phyloP scores from a whole-genome alignment of 2,797 vertebrate species.

The Crypturellus tataupa region DNA sequence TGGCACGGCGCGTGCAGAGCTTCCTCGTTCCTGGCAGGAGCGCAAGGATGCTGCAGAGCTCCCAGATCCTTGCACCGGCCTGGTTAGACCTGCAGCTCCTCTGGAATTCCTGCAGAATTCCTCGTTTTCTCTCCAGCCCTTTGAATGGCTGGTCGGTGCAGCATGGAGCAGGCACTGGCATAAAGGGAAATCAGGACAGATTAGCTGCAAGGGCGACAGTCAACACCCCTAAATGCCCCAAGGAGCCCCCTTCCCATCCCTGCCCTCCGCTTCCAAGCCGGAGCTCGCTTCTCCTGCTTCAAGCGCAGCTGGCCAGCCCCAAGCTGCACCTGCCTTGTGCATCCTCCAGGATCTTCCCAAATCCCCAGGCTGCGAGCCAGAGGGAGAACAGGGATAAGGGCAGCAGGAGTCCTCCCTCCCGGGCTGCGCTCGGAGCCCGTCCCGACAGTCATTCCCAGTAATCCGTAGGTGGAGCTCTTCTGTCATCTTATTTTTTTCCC shows the following conservation, averaged over 20 bases:
- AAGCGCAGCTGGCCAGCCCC: no score
- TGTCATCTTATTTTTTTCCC: constrained; percentile 56
- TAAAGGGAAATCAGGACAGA: not conserved
- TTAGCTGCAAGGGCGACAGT: not conserved
- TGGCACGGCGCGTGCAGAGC: not conserved
- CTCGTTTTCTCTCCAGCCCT: not conserved
- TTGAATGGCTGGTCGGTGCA: not conserved
- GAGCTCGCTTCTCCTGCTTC: not conserved
- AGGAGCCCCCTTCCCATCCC: not conserved
- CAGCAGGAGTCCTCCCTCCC: not conserved
- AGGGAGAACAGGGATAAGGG: not conserved
- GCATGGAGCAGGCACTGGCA: fast-evolving
- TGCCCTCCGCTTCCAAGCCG: not conserved
- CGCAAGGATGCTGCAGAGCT: not conserved
- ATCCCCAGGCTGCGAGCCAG: not conserved
- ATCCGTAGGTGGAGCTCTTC: constrained; percentile 72
- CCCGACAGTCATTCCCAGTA: constrained; percentile 48
- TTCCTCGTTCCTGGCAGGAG: fast-evolving
- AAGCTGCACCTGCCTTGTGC: not conserved
- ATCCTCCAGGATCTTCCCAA: not conserved
- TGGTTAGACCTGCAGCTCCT: not conserved
- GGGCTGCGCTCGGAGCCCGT: constrained; percentile 6
- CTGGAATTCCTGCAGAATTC: not conserved
- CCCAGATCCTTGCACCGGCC: fast-evolving
- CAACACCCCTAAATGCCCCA: not conserved